Conservation (phyloP, 2,113 vertebrate genomes). For the Cyprinodon tularosa region DNA sequence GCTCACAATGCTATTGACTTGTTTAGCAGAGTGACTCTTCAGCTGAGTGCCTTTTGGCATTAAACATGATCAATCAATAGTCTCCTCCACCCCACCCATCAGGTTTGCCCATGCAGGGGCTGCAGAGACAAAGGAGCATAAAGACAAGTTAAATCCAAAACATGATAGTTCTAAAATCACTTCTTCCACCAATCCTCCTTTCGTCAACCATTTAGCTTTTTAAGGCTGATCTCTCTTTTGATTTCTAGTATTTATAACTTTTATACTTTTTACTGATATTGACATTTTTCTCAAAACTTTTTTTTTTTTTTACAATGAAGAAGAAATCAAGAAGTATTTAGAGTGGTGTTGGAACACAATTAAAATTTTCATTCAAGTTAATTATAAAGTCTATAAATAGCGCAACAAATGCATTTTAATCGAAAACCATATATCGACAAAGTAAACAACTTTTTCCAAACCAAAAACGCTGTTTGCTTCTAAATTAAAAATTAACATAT, state of each 20-base stretch:
- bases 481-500: neutral
- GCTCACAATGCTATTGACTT: constrained; percentile 45
- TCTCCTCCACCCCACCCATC: neutral
- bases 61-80: constrained; percentile 57
- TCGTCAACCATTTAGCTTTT: neutral
- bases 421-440: no score
- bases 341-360: no score
- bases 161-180: neutral
- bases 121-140: neutral
- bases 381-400: no score
- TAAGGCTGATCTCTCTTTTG: neutral
- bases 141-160: neutral
- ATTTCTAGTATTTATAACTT: no score
- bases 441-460: no score
- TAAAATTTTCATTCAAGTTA: no score
- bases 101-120: constrained; percentile 8
- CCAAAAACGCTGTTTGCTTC: no score
- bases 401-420: no score
- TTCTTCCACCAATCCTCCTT: neutral
- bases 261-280: no score
- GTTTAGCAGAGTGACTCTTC: constrained; percentile 51
- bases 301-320: no score
- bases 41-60: constrained; percentile 19
- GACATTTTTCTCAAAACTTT: no score
- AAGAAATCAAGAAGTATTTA: no score